Conservation (phyloP, 1,140 invertebrate genomes). For the Leptopilina boulardi region DNA sequence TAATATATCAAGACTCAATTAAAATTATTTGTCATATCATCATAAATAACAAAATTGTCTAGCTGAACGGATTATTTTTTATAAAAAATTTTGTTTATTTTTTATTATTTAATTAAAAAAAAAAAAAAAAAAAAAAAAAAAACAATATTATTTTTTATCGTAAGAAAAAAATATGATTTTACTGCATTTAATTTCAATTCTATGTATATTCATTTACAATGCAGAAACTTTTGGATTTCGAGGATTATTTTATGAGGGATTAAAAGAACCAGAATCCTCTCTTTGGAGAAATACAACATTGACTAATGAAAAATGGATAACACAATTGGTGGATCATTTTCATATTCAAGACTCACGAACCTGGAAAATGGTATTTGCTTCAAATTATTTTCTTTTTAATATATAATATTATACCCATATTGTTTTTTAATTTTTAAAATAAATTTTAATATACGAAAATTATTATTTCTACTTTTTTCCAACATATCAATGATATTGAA, state of each 20-base stretch:
- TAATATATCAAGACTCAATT: background rate
- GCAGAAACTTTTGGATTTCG: slow-evolving; percentile 53
- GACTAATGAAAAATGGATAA: slow-evolving; percentile 73
- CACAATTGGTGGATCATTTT: slow-evolving; percentile 84
- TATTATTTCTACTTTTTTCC: too few species aligned
- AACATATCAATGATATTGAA: too few species aligned
- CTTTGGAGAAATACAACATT: background rate
- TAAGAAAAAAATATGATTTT: background rate
- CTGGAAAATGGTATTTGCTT: slow-evolving; percentile 80
- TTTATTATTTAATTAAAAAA: too few species aligned
- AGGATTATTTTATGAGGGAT: slow-evolving; percentile 58
- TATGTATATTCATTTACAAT: background rate
- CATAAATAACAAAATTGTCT: background rate
- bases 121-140: background rate
- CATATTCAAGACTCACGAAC: slow-evolving; percentile 79
- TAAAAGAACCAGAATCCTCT: slow-evolving; percentile 47
- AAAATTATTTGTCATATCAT: background rate
- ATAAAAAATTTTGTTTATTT: too few species aligned
- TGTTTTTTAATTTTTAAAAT: slow-evolving; percentile 34
- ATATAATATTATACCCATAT: slow-evolving; percentile 1
- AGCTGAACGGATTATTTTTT: background rate
- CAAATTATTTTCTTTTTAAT: too few species aligned
- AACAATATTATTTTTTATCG: background rate
- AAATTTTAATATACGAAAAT: too few species aligned
- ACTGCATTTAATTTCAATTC: background rate